Evolutionary conservation across 2,888 invertebrate genomes (phyloP).

Genomic region (Schrankia costaestrigalis): DNA sequence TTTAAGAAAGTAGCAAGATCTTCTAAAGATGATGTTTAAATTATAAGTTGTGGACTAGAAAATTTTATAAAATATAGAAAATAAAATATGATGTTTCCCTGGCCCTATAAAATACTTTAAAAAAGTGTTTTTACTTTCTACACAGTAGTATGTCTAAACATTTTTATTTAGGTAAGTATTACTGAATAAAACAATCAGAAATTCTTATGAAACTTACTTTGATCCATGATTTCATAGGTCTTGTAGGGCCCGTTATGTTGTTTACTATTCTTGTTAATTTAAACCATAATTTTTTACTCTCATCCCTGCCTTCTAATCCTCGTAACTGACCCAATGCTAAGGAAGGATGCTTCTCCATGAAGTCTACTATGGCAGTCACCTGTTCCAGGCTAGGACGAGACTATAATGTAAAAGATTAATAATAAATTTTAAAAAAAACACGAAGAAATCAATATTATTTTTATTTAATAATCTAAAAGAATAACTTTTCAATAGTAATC

Average conservation of each 20-base stretch:
- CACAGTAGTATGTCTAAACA: too few species aligned
- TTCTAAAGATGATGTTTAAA: too few species aligned
- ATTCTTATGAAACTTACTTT: constrained; percentile 47
- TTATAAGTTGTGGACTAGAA: too few species aligned
- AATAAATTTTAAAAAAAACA: neutral
- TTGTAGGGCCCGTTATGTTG: constrained; percentile 59
- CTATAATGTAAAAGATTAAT: constrained; percentile 39
- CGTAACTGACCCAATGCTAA: constrained; percentile 60
- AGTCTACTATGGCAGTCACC: constrained; percentile 67
- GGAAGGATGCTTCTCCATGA: constrained; percentile 68
- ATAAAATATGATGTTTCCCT: too few species aligned
- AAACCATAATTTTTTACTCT: constrained; percentile 68
- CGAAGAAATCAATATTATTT: too few species aligned
- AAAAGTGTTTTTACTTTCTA: too few species aligned
- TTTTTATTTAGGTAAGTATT: too few species aligned
- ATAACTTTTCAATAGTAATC: too few species aligned
- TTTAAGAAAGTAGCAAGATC: too few species aligned
- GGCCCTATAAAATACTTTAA: too few species aligned
- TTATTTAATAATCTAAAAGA: too few species aligned
- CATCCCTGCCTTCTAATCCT: constrained; percentile 65
- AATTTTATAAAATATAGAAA: too few species aligned
- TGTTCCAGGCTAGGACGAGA: constrained; percentile 69
- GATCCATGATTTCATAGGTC: constrained; percentile 73
- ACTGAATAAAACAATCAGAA: neutral
- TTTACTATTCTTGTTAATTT: constrained; percentile 63